Base-by-base conservation (phyloP, 1,140 invertebrate genomes). In the Nomia melanderi region DNA sequence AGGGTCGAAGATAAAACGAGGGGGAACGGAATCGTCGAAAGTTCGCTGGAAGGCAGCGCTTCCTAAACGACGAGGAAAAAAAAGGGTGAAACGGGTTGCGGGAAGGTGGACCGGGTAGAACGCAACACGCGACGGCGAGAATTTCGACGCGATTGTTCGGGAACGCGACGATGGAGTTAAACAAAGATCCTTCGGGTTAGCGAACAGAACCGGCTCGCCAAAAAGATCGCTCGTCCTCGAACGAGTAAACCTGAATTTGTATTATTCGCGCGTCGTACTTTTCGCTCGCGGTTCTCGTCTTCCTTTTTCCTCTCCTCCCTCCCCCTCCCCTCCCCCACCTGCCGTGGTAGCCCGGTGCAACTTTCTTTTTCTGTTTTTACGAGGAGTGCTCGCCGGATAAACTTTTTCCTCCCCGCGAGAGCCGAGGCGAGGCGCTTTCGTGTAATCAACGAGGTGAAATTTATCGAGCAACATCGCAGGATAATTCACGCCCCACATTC, bases 361-460 rank as follows among this genome's bases (percentile, higher is more conserved):
- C 27, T 29, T 25, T 11, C 3, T 60, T 70, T 74, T 53, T 73
- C 14, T 36, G 36, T 25, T 77, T 59, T 50, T 50, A 50, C 12
- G 8, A 44, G 14, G n/a, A 53, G 29, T 78, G 31, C 70, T 78
- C n/a, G 56, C 17, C n/a, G 57, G 39, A 27, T 12, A 41, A 75
- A 75, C 65, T 81, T 80, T 71, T 39, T 66, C 29, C 62, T 29
- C 31, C 31, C 27, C 53, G 12, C 23, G 20, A 14, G 29, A 39
- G 39, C 36, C n/a, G 64, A 39, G 27, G 29, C 47, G 20, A 44
- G 27, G 47, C 50, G 29, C 57, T 73, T 77, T 73, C 56, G 56
- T 54, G 64, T 83, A 81, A 84, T 84, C 83, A 83, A 77, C 78
- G 65, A 84, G 70, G 82, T 84, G 78, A 84, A 84, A 84, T 84